Percentiles rank a stretch among this genome's conserved stretches.
phyloP scores from a whole-genome alignment of 2,888 invertebrate species.

The Phyllotreta cruciferae region DNA sequence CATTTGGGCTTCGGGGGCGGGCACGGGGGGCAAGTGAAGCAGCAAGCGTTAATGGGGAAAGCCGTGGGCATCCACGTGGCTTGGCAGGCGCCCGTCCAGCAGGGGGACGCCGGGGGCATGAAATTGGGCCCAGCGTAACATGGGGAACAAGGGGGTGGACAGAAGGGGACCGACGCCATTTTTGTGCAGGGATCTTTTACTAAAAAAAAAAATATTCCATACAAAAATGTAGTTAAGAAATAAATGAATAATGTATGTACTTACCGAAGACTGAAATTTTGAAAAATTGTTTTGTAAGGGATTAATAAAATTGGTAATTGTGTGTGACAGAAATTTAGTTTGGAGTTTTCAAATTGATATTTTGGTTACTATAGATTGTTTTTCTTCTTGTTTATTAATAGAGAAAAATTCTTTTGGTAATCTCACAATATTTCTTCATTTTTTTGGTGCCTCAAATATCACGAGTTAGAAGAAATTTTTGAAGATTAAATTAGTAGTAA shows the following conservation, averaged over 20 bases:
- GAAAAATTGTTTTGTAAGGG: background rate
- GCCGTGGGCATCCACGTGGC: conserved; percentile 5
- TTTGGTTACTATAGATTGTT: too few species aligned
- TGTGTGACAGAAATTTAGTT: too few species aligned
- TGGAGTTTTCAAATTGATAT: too few species aligned
- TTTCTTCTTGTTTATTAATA: too few species aligned
- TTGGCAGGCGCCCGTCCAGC: background rate
- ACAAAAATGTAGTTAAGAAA: background rate
- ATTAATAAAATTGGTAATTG: too few species aligned
- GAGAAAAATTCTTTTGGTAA: too few species aligned
- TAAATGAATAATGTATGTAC: background rate
- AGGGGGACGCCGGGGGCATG: conserved; percentile 1
- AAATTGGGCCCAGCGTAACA: background rate
- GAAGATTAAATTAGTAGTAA: too few species aligned
- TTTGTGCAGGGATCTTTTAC: conserved; percentile 5
- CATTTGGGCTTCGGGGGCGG: conserved; percentile 10
- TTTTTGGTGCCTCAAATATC: too few species aligned
- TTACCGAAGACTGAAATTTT: conserved; percentile 14
- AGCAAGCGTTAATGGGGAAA: conserved; percentile 8
- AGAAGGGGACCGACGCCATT: conserved; percentile 6
- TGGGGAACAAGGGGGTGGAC: conserved; percentile 5
- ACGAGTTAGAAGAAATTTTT: too few species aligned
- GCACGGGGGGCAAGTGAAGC: background rate
- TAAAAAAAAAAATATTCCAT: background rate
- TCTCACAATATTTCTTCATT: too few species aligned